Base-by-base conservation (phyloP, 2,113 vertebrate species). In the Dendrocopos noguchii region DNA sequence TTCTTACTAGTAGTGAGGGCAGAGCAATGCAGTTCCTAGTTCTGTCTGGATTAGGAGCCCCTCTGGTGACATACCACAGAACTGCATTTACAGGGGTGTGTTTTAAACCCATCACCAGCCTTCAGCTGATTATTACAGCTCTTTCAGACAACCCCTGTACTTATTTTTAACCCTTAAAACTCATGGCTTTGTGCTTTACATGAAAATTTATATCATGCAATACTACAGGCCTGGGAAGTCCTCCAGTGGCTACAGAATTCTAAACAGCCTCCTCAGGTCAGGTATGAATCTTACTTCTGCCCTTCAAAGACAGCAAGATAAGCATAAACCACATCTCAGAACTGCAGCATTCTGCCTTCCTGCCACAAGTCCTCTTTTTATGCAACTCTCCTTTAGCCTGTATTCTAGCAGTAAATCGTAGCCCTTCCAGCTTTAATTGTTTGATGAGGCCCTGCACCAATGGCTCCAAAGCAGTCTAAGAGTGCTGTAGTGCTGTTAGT, bases 51-150 rank as follows among this genome's bases (percentile, higher is more conserved):
- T 33, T 18, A 84, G 87, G 74, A 79, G 8, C 34, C 91, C 95
- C 94, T 91, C 93, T 91, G 84, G 66, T 81, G 94, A 33, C 67
- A 34, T 46, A 27, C 34, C 18, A 17, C 20, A 31, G 93, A 95
- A 87, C n/a, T 94, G 78, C 89, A 87, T 5, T 28, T 53, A 7
- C 36, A 24, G 42, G 5, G 6, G 6, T 11, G 2, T 0, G 0
- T 15, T 44, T 24, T 20, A 31, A 71, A 28, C 7, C 60, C 20
- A 10, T 56, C 39, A 16, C 7, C 44, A 42, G 52, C 47, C 22
- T 25, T 59, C 1, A 1, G 0, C 3, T 29, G 7, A 6, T 83
- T 29, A 12, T 21, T 47, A 15, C 33, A 63, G 42, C 34, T 73
- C 53, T 33, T 79, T 31, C n/a, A 21, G n/a, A 39, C 12, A 61